Base-by-base conservation (phyloP, 2,113 vertebrate species). In the Strix uralensis region DNA sequence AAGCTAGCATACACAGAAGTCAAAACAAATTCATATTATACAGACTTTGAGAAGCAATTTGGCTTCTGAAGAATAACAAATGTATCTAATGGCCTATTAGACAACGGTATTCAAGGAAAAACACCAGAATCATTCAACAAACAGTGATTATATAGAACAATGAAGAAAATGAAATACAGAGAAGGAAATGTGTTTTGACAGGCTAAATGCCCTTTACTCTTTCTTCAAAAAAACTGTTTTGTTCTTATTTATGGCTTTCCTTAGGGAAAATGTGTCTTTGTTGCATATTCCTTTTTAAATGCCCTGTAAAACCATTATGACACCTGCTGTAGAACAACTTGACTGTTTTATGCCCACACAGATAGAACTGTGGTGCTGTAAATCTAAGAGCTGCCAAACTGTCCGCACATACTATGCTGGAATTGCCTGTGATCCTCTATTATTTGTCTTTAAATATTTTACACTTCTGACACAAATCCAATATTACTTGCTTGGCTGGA, bases 371-470 rank as follows among this genome's bases (percentile, higher is more conserved):
- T 69, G 13, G 10, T 54, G 14, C 26, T 90, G 75, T 94, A 97
- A 97, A 97, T 97, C 74, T 94, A 61, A 92, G 16, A 92, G n/a
- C 61, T 97, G 92, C 55, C 89, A 96, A 94, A 95, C 72, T 90
- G 47, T 93, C 79, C 71, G 88, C 62, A 62, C 15, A 73, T 26
- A 52, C 34, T 51, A 71, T 7, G 14, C 22, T 94, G 47, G 19
- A 95, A 92, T 74, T 94, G 89, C n/a, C n/a, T 49, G 40, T 71
- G 81, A 94, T 95, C 42, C 82, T 92, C 84, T 97, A 59, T 96
- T 96, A 97, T 95, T 97, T 97, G 75, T 94, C 77, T 94, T 97
- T 96, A 97, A 96, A 96, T 96, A 96, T 97, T 97, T 97, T 94
- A 93, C 12, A 0, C 12, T 88, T 38, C 69, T 97, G 92, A 96